Base-by-base conservation (phyloP, 2,888 invertebrate genomes). In the Amorpha juglandis region DNA sequence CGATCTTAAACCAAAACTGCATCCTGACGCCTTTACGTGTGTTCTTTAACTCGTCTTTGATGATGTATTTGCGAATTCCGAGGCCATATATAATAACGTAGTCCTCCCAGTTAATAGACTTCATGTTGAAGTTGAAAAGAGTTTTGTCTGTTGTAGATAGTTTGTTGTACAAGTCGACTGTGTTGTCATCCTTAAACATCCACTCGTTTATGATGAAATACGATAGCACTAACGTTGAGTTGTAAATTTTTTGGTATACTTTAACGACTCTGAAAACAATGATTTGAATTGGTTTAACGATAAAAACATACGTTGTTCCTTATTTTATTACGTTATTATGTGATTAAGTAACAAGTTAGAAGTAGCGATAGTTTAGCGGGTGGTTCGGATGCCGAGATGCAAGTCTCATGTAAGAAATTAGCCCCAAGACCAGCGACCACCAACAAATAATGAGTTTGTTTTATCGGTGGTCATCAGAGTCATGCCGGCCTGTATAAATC, bases 101-200 rank as follows among this genome's bases (percentile, higher is more conserved):
- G 35, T 55, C 35, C 9, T n/a, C 1, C 16, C 16, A 67, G 35
- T 75, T 50, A 0, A 77, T 55, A 6, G n/a, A 21, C 0, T 48
- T 50, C 0, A 74, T 3, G 52, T 77, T 71, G 35, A 71, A 75
- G 62, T 74, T 70, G 33, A 72, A 77, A 0, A 77, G 71, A 0
- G 19, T 33, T 45, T 67, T 69, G 51, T 77, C 77, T 0, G 68
- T 63, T 9, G 73, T 62, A 14, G 73, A 71, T 27, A 74, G n/a
- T 7, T 11, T 55, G n/a, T 55, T 16, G 38, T 55, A 55, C 55
- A 55, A n/a, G 1, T 6, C 16, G 33, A 9, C 47, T 55, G 8
- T 51, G 19, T 70, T 68, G 2, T 68, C 62, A 14, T 68, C 63
- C 50, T 58, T 68, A 52, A n/a, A 74, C 50, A 16, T 52, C 69